Evolutionary conservation across 2,888 invertebrate genomes (phyloP).

Genomic region (Alloscopus bannaensis): DNA sequence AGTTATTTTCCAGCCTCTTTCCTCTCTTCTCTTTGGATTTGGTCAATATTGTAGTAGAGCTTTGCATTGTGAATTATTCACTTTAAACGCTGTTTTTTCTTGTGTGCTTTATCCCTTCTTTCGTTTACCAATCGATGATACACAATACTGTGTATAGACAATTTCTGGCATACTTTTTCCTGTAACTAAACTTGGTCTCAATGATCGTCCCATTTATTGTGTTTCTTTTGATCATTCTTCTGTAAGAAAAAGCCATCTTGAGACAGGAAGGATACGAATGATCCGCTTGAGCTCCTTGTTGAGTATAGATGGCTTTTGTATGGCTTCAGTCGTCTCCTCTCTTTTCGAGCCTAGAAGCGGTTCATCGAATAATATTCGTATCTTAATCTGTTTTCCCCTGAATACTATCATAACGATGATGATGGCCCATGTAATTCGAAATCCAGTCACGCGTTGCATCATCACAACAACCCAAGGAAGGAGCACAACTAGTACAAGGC

Average conservation of each 20-base stretch:
- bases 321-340: neutral
- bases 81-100: neutral
- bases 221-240: neutral
- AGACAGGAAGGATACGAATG: conserved; percentile 32
- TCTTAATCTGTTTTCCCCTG: conserved; percentile 39
- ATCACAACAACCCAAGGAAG: conserved; percentile 31
- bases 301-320: neutral
- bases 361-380: conserved; percentile 17
- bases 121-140: neutral
- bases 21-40: conserved; percentile 26
- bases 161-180: neutral
- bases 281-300: conserved; percentile 14
- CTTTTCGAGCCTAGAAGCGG: neutral
- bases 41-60: no score
- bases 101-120: neutral
- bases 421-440: conserved; percentile 30
- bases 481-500: neutral
- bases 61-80: no score
- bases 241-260: conserved; percentile 7
- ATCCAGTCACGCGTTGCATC: conserved; percentile 56
- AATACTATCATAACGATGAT: neutral
- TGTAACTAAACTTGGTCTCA: no score
- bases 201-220: no score
- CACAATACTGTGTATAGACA: neutral
- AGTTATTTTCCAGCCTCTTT: neutral